Conservation (phyloP, 2,888 invertebrate genomes). For the Netelia melanura region DNA sequence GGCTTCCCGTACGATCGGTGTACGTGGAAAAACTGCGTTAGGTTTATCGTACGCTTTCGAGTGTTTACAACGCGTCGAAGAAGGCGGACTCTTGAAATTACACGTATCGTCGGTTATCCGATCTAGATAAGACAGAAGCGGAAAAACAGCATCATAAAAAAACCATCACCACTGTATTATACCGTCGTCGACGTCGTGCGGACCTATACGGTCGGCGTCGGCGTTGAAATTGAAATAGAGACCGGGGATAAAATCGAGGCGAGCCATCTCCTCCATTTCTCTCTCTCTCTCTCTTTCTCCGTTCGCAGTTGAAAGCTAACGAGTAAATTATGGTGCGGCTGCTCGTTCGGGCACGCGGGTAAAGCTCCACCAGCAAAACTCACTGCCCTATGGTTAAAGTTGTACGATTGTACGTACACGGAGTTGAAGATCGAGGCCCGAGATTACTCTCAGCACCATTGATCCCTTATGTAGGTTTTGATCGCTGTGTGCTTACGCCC, state of each 20-base stretch:
- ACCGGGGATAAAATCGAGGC: conserved; percentile 62
- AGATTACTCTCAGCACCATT: conserved; percentile 82
- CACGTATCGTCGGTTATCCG: conserved; percentile 74
- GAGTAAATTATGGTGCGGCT: conserved; percentile 83
- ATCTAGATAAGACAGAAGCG: conserved; percentile 75
- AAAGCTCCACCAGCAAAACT: conserved; percentile 56
- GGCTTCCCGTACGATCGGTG: conserved; percentile 20
- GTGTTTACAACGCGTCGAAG: conserved; percentile 65
- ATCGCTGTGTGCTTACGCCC: conserved; percentile 45
- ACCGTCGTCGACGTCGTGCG: conserved; percentile 32
- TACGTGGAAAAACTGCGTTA: conserved; percentile 35
- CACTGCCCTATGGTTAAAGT: conserved; percentile 50
- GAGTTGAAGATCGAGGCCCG: conserved; percentile 77
- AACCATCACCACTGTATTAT: conserved; percentile 62
- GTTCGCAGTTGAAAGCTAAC: conserved; percentile 76
- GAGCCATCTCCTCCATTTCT: conserved; percentile 28
- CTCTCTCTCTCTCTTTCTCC: conserved; percentile 5
- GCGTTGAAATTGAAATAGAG: conserved; percentile 73
- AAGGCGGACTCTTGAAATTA: conserved; percentile 72
- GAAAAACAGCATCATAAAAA: conserved; percentile 74
- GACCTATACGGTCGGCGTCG: conserved; percentile 32
- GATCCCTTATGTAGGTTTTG: conserved; percentile 67
- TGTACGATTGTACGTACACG: conserved; percentile 29
- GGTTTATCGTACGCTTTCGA: conserved; percentile 50
- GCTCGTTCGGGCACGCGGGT: conserved; percentile 74